Base-by-base conservation (phyloP, 2,797 vertebrate genomes). In the Lagodon rhomboides region DNA sequence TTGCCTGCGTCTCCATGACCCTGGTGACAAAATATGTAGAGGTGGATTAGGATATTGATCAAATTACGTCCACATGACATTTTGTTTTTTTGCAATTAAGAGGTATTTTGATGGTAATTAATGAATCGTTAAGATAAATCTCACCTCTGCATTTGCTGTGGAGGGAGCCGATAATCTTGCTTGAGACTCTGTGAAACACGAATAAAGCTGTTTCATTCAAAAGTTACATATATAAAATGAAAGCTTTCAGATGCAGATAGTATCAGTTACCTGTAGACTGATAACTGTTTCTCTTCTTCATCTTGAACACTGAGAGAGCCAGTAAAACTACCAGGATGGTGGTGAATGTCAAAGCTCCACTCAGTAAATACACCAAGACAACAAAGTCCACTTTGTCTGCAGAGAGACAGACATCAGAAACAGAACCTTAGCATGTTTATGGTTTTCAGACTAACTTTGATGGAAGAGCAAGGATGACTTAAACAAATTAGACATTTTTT, bases 261-360 rank as follows among this genome's bases (percentile, higher is more conserved):
- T 12, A 3, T 1, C 0, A 65, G 3, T 34, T 63, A 87, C 30
- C n/a, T 17, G 0, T 8, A 1, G 27, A 4, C 11, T 1, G 6
- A 13, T 18, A 12, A 11, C 3, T 41, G 12, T n/a, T 62, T 38
- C 47, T 53, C 12, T 44, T 63, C 47, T 30, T 46, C 4, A 10
- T 50, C 49, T n/a, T 63, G 59, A 25, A 72, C 34, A 76, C 1
- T 3, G 12, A 7, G 18, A 43, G 3, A 17, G n/a, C 46, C 56
- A 71, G 11, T 25, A 54, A 61, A 49, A 59, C n/a, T n/a, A 12
- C 3, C 51, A 80, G 68, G 38, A 65, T 15, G 15, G 27, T 16
- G 27, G 47, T 73, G 51, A 84, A 54, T 55, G 10, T 13, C 60
- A 77, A 22, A 27, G 47, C 59, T 3, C 22, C 43, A 15, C 51